Conservation (phyloP, 2,113 vertebrate genomes). For the Rattus rattus region DNA sequence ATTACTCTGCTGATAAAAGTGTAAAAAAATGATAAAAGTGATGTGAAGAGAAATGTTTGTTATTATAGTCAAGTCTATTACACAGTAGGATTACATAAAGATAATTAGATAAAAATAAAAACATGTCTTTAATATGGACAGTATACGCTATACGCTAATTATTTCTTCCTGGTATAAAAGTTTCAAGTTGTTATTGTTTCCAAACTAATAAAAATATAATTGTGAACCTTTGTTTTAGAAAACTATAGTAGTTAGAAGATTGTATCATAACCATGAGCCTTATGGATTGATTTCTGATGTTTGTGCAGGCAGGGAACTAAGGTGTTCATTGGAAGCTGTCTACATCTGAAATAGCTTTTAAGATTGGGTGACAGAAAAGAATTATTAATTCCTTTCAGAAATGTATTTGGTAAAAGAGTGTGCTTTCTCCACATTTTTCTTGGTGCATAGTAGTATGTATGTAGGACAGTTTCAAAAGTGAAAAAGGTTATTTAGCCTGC, state of each 20-base stretch:
- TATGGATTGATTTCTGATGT: background rate
- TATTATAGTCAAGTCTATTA: background rate
- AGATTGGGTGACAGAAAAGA: background rate
- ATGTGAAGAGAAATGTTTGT: background rate
- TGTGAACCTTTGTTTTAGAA: constrained; percentile 6
- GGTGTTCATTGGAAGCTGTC: background rate
- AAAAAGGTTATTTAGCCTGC: background rate
- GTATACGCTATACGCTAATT: background rate
- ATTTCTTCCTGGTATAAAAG: background rate
- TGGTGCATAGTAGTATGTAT: background rate
- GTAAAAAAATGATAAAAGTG: too few species aligned
- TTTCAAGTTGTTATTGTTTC: background rate
- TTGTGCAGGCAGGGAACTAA: background rate
- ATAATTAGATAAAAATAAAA: background rate
- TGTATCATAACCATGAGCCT: background rate
- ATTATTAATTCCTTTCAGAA: background rate
- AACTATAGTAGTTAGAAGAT: background rate
- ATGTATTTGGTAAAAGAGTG: background rate
- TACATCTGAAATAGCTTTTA: background rate
- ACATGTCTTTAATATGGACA: background rate
- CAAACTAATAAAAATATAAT: background rate
- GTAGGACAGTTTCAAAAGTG: background rate
- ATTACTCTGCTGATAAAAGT: background rate
- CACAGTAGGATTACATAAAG: background rate
- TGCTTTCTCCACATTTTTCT: background rate